Percentiles rank a stretch among this genome's conserved stretches.
These are phyloP conservation scores for Nebria ingens DNA, from an alignment of 1,140 invertebrate genomes.

Conservation along the genomic window DNA sequence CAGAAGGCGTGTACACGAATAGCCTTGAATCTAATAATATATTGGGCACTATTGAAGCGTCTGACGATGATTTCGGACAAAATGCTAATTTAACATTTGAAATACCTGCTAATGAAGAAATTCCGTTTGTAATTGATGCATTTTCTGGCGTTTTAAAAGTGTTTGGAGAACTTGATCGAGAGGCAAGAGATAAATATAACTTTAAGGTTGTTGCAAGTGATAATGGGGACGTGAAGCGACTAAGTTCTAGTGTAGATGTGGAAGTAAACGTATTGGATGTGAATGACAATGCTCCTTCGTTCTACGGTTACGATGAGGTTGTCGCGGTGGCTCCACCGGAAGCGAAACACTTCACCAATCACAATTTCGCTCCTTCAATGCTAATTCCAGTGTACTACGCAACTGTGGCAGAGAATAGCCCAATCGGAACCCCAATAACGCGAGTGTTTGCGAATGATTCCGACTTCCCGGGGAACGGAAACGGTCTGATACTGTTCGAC, in stretches of 20 bases:
- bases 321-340: constrained; percentile 38
- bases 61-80: constrained; percentile 61
- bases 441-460: constrained; percentile 73
- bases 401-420: constrained; percentile 54
- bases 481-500: constrained; percentile 66
- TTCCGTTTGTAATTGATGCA: constrained; percentile 64
- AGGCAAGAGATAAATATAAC: constrained; percentile 56
- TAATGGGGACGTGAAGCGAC: constrained; percentile 46
- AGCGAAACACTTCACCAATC: constrained; percentile 36
- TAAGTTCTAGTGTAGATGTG: constrained; percentile 62
- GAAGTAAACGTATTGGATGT: constrained; percentile 70
- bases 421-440: constrained; percentile 55
- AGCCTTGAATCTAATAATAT: constrained; percentile 43
- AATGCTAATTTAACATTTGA: constrained; percentile 68
- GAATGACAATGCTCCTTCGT: constrained; percentile 65
- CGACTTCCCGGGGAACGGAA: constrained; percentile 73
- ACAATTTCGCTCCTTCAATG: constrained; percentile 35
- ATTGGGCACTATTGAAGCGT: constrained; percentile 63
- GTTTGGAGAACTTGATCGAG: constrained; percentile 67
- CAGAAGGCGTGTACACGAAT: constrained; percentile 61
- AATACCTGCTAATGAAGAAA: constrained; percentile 43
- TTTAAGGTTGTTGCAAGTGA: constrained; percentile 68
- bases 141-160: constrained; percentile 65
- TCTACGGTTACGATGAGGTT: constrained; percentile 58
- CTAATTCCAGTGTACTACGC: constrained; percentile 58